Percentiles rank a stretch among this genome's conserved stretches.
Conservation (phyloP, 2,113 vertebrate genomes). For the Hydrochoerus hydrochaeris region DNA sequence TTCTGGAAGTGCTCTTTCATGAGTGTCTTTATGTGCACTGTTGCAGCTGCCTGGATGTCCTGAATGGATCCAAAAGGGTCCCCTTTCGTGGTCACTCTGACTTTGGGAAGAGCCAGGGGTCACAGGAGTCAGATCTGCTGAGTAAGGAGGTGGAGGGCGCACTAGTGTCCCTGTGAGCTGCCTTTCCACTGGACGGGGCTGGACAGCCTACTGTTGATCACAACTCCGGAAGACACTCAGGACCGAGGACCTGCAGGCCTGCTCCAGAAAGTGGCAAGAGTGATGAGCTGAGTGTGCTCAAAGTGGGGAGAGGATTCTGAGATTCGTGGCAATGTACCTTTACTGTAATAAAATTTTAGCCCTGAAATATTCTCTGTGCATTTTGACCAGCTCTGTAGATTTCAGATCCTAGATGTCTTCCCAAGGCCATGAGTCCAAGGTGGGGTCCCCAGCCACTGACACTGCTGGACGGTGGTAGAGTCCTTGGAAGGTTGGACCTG, state of each 20-base stretch:
- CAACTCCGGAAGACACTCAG: not conserved
- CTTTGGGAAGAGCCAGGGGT: not conserved
- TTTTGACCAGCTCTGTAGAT: not conserved
- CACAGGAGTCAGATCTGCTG: not conserved
- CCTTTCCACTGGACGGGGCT: not conserved
- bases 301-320: not conserved
- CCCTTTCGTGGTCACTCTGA: not conserved
- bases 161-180: not conserved
- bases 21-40: not conserved
- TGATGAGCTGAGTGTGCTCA: not conserved
- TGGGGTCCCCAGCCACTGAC: not conserved
- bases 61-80: not conserved
- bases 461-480: not conserved
- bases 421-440: not conserved
- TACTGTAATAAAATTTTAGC: not conserved
- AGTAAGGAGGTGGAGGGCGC: not conserved
- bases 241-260: not conserved
- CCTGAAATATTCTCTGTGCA: not conserved
- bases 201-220: not conserved
- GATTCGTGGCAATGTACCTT: not conserved
- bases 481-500: too few species aligned
- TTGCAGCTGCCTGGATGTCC: not conserved
- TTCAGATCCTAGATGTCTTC: too few species aligned
- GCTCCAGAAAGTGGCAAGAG: not conserved
- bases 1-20: not conserved